Base-by-base conservation (phyloP, 2,888 invertebrate genomes). In the Mesorhabditis belari region DNA sequence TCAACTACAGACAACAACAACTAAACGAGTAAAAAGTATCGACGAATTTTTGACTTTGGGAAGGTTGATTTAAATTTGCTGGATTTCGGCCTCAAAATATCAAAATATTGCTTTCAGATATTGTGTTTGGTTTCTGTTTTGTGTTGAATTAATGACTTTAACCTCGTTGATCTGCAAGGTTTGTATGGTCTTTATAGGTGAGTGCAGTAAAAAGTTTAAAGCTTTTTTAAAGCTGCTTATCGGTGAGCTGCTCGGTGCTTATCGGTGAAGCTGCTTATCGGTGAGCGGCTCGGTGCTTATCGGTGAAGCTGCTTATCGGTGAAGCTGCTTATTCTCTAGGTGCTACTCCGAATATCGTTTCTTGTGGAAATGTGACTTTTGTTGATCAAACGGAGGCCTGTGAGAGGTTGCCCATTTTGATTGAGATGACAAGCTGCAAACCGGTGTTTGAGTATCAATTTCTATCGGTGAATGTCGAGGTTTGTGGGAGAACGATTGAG, bases 391-490 rank as follows among this genome's bases (percentile, higher is more conserved):
- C 12, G n/a, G 44, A 35, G 12, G 44, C 44, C 12, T 35, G 44
- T n/a, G 12, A n/a, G 12, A 9, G n/a, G n/a, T n/a, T 35, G 12
- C 44, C 44, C 12, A 35, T 17, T 35, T 35, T 35, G 44, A 35
- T n/a, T 1, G n/a, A 9, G 12, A 35, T n/a, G 12, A 57, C 60
- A 9, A 61, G 62, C n/a, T 67, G 66, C 27, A 28, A 26, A 0
- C 64, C 66, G 3, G 54, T 54, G 1, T 27, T 67, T 1, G 62
- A 67, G 6, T 64, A 64, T 51, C 66, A 64, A n/a, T 67, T 67
- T 29, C 44, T 53, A 27, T 67, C 66, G 0, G 60, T 64, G 2
- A 63, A 67, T 61, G 66, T 67, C 2, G 66, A 67, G 57, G 66
- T 67, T n/a, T n/a, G n/a, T n/a, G 12, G 27, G 54, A 23, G n/a